These are phyloP conservation scores for Campopleginae sp. DNA, from an alignment of 2,888 invertebrate species.

Conservation along the genomic window DNA sequence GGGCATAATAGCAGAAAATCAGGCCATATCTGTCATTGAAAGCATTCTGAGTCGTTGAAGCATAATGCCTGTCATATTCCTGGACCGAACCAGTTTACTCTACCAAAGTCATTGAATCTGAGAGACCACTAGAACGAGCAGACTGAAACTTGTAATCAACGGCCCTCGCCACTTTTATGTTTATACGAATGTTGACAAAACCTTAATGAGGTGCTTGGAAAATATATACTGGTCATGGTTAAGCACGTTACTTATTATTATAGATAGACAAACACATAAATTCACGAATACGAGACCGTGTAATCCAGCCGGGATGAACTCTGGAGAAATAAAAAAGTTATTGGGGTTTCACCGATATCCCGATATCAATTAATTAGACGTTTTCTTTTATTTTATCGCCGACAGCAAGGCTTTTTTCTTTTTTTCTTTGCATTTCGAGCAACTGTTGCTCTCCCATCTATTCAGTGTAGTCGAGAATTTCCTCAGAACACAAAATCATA, in stretches of 20 bases:
- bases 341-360: neutral
- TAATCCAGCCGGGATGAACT: neutral
- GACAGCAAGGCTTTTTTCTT: neutral
- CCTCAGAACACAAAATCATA: constrained; percentile 20
- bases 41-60: constrained; percentile 51
- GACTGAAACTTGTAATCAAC: constrained; percentile 57
- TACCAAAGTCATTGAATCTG: constrained; percentile 36
- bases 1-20: constrained; percentile 25
- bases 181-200: constrained; percentile 48
- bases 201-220: constrained; percentile 59
- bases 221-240: constrained; percentile 20
- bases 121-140: constrained; percentile 40
- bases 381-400: neutral
- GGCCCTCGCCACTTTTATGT: constrained; percentile 14
- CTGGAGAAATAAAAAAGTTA: neutral
- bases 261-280: neutral
- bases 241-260: neutral
- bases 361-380: constrained; percentile 50
- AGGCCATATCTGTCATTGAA: constrained; percentile 44
- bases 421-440: constrained; percentile 3
- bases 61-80: constrained; percentile 22
- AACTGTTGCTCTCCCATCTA: constrained; percentile 31
- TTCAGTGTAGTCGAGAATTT: constrained; percentile 12
- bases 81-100: constrained; percentile 28
- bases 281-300: neutral